Evolutionary conservation across 2,797 vertebrate species (phyloP), one percentile per base, ranked within the genome.

Genomic region (Varecia variegata): DNA sequence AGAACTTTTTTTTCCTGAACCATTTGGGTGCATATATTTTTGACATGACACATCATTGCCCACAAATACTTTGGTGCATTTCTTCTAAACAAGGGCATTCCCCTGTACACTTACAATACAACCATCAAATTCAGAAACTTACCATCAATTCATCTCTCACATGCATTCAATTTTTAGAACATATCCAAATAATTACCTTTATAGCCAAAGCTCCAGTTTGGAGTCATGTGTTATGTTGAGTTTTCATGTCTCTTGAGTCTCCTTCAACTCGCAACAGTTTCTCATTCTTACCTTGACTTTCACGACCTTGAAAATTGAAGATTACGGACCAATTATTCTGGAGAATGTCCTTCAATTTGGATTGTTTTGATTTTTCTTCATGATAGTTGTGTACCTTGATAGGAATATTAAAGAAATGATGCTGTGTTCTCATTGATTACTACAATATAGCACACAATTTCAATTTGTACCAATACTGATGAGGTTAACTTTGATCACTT

Each of bases 271-370:
- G 12, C n/a, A 82, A 79, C 4, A 79, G 27, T 32, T 88, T 95
- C 4, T 88, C 18, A 80, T 74, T 62, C 76, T 81, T 85, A 73
- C 23, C 1, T 54, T 92, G 58, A 77, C 65, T 94, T 93, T 96
- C 17, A 60, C 80, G 65, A 83, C 47, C 68, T 96, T 83, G 38
- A 93, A 86, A 86, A 40, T 94, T 93, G 82, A 80, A 67, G 40
- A 71, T 43, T 43, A 77, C 6, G 54, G 23, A 52, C 45, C 23
- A 82, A 4, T 74, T 80, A 74, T 62, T 82, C 70, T 83, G 45
- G 52, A 82, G 32, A 88, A 43, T 85, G 7, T 77, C 20, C 35
- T 32, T 96, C 30, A n/a, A 15, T 86, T 73, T 90, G 10, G 2
- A 70, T 45, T 79, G n/a, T 38, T 56, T 45, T 70, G 11, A 35